Percentiles rank a stretch among this genome's conserved stretches.
phyloP scores from a whole-genome alignment of 2,797 vertebrate species.

The Otolemur crassicaudatus region DNA sequence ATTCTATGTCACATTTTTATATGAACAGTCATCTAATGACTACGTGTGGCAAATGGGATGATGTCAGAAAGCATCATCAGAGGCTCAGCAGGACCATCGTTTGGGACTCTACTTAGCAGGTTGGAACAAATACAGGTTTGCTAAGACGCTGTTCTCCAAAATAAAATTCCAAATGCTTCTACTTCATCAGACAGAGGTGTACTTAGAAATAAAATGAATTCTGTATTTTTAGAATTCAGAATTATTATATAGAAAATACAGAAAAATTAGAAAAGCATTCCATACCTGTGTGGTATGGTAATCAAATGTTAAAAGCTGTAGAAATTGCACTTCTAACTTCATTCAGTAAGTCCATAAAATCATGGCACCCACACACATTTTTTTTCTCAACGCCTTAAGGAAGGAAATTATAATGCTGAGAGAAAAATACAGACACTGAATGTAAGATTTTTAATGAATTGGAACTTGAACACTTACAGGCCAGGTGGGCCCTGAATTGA shows the following conservation, averaged over 20 bases:
- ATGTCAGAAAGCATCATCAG: not conserved
- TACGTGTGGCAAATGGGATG: not conserved
- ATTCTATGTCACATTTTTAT: conserved; percentile 52
- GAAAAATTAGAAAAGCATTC: conserved; percentile 31
- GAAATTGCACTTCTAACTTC: conserved; percentile 4
- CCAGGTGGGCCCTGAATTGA: not conserved
- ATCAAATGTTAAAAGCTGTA: conserved; percentile 38
- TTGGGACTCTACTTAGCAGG: not conserved
- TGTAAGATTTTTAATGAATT: conserved; percentile 11
- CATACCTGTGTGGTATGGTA: not conserved
- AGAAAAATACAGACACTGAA: not conserved
- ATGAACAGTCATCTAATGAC: conserved; percentile 1
- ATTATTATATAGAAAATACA: no score
- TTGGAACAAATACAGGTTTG: not conserved
- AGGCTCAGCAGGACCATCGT: conserved; percentile 18
- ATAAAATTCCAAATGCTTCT: not conserved
- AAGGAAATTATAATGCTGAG: conserved; percentile 32
- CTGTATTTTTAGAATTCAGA: not conserved
- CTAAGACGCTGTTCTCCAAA: conserved; percentile 1
- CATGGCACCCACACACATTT: not conserved
- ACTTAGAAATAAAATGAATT: conserved; percentile 26
- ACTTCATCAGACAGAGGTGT: not conserved
- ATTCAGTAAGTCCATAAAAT: not conserved
- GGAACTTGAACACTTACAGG: not conserved
- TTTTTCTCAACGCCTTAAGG: conserved; percentile 36